These are phyloP conservation scores for Aleadryas rufinucha DNA, from an alignment of 2,113 vertebrate genomes.

Conservation along the genomic window DNA sequence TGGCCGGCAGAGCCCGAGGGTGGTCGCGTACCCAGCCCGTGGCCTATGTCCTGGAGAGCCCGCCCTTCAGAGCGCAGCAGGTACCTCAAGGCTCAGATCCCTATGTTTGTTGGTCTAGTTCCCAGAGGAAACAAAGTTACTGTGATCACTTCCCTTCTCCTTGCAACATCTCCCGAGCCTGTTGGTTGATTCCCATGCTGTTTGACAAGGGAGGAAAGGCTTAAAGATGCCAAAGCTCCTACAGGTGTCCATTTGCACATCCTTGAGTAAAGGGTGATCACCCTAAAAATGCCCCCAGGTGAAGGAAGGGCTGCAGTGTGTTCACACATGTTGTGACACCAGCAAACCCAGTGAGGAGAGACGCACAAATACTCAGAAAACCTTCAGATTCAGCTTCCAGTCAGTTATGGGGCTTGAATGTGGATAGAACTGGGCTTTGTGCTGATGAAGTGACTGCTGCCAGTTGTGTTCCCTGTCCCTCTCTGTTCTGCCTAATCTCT, in stretches of 20 bases:
- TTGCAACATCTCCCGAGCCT: neutral
- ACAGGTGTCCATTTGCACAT: neutral
- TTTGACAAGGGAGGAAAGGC: neutral
- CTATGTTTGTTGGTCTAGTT: neutral
- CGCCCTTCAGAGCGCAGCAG: slow-evolving; percentile 68
- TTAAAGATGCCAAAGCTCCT: neutral
- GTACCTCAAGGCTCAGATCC: neutral
- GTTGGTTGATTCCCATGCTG: neutral
- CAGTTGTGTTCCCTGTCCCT: neutral
- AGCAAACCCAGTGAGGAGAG: neutral
- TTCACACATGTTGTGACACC: neutral
- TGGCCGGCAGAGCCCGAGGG: slow-evolving; percentile 70
- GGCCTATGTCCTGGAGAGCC: slow-evolving; percentile 68
- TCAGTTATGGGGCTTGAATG: neutral
- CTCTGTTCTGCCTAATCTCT: neutral
- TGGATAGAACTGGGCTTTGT: neutral
- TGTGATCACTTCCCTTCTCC: neutral
- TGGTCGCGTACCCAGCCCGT: slow-evolving; percentile 58
- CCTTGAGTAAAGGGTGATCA: neutral
- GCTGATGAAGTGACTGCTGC: neutral
- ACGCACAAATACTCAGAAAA: neutral
- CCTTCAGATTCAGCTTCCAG: neutral
- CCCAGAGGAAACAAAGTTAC: neutral
- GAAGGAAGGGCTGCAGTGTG: neutral
- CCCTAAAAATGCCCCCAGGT: neutral